Evolutionary conservation across 2,888 invertebrate species (phyloP).

Genomic region (Argyresthia albistria): DNA sequence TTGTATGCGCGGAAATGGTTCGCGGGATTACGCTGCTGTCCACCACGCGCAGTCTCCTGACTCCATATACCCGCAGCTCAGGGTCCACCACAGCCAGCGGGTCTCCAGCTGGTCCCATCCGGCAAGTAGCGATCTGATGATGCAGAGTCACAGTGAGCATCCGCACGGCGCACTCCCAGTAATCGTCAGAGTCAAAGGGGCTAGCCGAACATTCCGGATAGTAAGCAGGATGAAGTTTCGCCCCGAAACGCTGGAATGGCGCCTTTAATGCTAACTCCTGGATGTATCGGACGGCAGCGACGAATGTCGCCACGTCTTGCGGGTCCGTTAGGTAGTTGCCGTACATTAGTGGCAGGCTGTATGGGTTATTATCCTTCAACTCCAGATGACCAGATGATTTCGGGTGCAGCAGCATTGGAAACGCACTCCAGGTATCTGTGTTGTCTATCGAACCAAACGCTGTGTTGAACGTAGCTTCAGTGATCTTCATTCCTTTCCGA

Average conservation of each 20-base stretch:
- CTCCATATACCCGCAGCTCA: conserved; percentile 73
- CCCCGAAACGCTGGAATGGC: conserved; percentile 72
- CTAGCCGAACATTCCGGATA: conserved; percentile 64
- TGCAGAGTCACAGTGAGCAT: conserved; percentile 74
- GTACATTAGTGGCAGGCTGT: conserved; percentile 82
- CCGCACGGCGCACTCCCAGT: conserved; percentile 79
- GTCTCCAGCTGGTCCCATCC: conserved; percentile 78
- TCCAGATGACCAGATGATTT: conserved; percentile 79
- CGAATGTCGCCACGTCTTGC: conserved; percentile 71
- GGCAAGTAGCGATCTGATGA: conserved; percentile 78
- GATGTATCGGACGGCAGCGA: conserved; percentile 75
- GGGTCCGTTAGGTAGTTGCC: conserved; percentile 84
- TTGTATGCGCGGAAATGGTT: conserved; percentile 77
- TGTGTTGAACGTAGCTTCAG: conserved; percentile 64
- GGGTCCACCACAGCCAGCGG: conserved; percentile 76
- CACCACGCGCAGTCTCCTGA: conserved; percentile 73
- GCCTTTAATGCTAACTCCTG: conserved; percentile 71
- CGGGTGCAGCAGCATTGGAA: conserved; percentile 82
- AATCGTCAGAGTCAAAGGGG: conserved; percentile 73
- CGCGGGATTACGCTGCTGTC: conserved; percentile 80
- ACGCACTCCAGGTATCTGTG: conserved; percentile 72
- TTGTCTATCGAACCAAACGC: conserved; percentile 69
- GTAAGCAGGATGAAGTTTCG: conserved; percentile 60
- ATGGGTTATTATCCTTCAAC: conserved; percentile 80
- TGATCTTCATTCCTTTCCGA: conserved; percentile 69